Conservation (phyloP, 2,888 invertebrate species). For the Stramonita haemastoma region DNA sequence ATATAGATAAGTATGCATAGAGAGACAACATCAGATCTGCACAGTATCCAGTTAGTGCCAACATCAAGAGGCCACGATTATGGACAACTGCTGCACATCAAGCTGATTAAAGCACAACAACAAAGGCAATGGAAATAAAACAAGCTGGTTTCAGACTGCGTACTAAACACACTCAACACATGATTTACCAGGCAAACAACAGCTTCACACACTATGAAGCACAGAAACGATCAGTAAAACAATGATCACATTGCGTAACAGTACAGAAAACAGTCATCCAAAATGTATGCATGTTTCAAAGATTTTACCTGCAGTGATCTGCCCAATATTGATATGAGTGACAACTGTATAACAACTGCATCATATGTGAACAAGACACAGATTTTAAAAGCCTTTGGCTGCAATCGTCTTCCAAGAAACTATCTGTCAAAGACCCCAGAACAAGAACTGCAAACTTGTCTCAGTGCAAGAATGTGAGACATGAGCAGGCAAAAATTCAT, state of each 20-base stretch:
- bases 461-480: no score
- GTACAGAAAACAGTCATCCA: no score
- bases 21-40: not conserved
- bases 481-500: no score
- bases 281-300: no score
- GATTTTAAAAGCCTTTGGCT: no score
- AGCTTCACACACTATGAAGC: constrained; percentile 2
- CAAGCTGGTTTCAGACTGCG: not conserved
- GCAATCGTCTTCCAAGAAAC: no score
- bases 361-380: no score
- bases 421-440: no score
- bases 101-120: not conserved
- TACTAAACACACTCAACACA: not conserved
- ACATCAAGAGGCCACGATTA: not conserved
- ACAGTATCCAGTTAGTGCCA: not conserved
- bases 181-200: not conserved
- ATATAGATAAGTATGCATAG: not conserved
- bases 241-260: not conserved
- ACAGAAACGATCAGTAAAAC: not conserved
- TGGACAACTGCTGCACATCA: not conserved
- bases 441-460: no score
- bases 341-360: no score
- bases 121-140: not conserved
- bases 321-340: no score
- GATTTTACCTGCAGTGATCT: no score